Evolutionary conservation across 2,113 vertebrate species (phyloP), one percentile per base, ranked within the genome.

Genomic region (Ciconia boyciana): DNA sequence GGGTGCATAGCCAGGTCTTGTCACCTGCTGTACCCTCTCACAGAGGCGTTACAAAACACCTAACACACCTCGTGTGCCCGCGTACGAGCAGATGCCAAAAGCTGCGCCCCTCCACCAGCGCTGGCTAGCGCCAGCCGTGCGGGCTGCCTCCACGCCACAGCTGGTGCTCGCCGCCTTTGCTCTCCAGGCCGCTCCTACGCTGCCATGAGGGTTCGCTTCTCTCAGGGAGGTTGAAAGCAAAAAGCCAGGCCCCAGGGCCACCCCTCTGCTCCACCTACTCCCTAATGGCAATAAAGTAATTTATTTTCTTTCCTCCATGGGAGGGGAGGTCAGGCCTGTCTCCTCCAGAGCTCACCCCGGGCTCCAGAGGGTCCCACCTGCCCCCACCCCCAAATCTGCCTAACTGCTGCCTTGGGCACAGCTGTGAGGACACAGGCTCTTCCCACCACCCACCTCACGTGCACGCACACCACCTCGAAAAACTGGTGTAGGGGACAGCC

Each of bases 401-500:
- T 3, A 10, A 17, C 24, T 49, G 41, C 51, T 46, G 52, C 60
- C 64, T 7, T 0, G 11, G 44, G 36, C 77, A 36, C 9, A 13
- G 68, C 60, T n/a, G 25, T 1, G 13, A 64, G 21, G 41, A 24
- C 19, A 7, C 0, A 0, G 18, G 15, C 24, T 29, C 17, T 5
- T 32, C 69, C 20, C 28, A 2, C 6, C 55, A 7, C 8, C 13
- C 57, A 22, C 41, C 26, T 62, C 60, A 31, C 41, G 8, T 4
- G 0, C 9, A 22, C 0, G 5, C 17, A 12, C 41, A 5, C 1
- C 20, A 10, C 72, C 29, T 13, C 11, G 0, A 48, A n/a, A 57
- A 22, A 5, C 3, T 8, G 1, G 3, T 0, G 3, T 0, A 10
- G 14, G 54, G 10, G 12, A 31, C 36, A 52, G 4, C 1, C 14